Percentiles rank a stretch among this genome's conserved stretches.
These are phyloP conservation scores for Anolis sagrei DNA, from an alignment of 2,113 vertebrate species.

Conservation along the genomic window DNA sequence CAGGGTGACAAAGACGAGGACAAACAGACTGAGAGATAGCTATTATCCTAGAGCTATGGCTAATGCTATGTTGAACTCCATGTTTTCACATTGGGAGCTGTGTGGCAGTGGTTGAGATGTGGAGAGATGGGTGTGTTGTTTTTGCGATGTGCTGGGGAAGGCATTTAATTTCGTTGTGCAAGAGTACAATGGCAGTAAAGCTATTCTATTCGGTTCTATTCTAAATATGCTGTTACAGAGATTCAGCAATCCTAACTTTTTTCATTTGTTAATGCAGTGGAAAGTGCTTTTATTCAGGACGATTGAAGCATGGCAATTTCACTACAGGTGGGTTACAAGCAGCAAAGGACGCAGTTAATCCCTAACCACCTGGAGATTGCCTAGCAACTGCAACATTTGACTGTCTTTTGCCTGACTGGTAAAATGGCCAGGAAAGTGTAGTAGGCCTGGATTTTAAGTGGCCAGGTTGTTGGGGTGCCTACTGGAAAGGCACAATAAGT, in stretches of 20 bases:
- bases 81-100: no score
- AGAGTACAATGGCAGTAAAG: no score
- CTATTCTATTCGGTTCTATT: no score
- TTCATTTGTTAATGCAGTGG: neutral
- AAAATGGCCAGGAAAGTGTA: neutral
- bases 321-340: neutral
- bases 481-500: neutral
- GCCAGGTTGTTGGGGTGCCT: neutral
- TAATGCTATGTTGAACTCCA: no score
- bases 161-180: no score
- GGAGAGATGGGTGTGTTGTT: no score
- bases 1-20: no score
- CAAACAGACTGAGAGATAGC: no score
- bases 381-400: constrained; percentile 15
- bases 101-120: no score
- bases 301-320: constrained; percentile 1
- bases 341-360: constrained; percentile 6
- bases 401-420: neutral
- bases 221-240: neutral
- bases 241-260: neutral
- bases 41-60: no score
- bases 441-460: neutral
- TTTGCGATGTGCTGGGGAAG: no score
- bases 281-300: neutral
- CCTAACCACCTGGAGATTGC: constrained; percentile 13